Conservation (phyloP, 2,797 vertebrate species). For the Phylloscopus collybita region DNA sequence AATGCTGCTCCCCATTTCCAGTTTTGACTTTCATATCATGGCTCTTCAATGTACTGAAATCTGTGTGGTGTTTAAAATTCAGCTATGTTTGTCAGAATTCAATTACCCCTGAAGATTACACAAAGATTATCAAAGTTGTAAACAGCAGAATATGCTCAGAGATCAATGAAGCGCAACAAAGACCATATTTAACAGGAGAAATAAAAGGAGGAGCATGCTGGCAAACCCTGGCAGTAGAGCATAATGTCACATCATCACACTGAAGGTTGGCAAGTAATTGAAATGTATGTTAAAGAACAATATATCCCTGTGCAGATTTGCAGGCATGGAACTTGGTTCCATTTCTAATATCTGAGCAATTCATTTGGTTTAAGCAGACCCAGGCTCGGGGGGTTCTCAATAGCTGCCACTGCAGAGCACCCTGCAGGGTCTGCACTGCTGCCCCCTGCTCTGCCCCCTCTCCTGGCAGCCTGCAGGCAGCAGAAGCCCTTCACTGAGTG, state of each 20-base stretch:
- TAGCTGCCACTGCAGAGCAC: not conserved
- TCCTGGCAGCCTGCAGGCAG: not conserved
- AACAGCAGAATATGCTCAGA: slow-evolving; percentile 77
- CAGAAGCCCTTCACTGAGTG: not conserved
- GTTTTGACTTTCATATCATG: slow-evolving; percentile 16
- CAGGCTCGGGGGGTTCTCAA: not conserved
- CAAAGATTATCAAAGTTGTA: slow-evolving; percentile 79
- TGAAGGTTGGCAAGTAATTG: slow-evolving; percentile 70
- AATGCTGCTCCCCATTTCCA: not conserved
- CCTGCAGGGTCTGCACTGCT: not conserved
- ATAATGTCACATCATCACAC: slow-evolving; percentile 50
- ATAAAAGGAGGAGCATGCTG: slow-evolving; percentile 62
- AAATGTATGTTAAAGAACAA: slow-evolving; percentile 50
- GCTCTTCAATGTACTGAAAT: not conserved
- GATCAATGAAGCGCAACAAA: slow-evolving; percentile 75
- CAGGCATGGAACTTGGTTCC: not conserved
- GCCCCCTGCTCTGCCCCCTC: not conserved
- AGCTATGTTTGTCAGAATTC: slow-evolving; percentile 65
- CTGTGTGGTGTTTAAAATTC: slow-evolving; percentile 61
- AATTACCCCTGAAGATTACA: slow-evolving; percentile 78
- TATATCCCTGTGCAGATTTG: not conserved
- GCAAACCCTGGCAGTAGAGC: slow-evolving; percentile 50
- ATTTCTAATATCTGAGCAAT: slow-evolving; percentile 4
- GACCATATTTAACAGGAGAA: slow-evolving; percentile 75
- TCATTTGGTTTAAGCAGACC: slow-evolving; percentile 27